Evolutionary conservation across 2,113 vertebrate genomes (phyloP).

Genomic region (Aegypius monachus): DNA sequence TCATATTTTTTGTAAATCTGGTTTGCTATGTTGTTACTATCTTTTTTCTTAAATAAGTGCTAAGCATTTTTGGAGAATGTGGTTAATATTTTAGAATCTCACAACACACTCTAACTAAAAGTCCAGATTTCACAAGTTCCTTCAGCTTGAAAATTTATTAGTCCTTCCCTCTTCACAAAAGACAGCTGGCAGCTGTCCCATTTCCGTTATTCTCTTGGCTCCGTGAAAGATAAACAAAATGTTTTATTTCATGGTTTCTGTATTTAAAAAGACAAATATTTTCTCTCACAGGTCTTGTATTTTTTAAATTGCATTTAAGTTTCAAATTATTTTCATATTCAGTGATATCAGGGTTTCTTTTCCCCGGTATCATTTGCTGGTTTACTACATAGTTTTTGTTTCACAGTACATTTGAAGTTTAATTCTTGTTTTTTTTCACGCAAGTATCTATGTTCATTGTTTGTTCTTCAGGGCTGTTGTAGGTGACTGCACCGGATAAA

Average conservation of each 20-base stretch:
- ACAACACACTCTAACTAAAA: background rate
- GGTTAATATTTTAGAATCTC: background rate
- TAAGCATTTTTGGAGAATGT: background rate
- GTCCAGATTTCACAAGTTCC: background rate
- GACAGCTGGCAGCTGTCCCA: background rate
- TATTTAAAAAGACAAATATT: background rate
- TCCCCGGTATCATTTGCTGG: background rate
- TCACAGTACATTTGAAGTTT: background rate
- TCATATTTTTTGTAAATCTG: background rate
- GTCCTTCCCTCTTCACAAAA: background rate
- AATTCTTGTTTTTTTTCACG: background rate
- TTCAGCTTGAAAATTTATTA: background rate
- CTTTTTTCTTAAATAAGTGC: background rate
- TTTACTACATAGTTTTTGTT: background rate
- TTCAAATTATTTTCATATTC: background rate
- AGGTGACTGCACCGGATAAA: background rate
- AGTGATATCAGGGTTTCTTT: background rate
- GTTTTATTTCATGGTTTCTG: background rate
- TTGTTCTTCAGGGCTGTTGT: background rate
- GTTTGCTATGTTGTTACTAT: background rate
- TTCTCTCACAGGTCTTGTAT: background rate
- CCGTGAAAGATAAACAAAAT: background rate
- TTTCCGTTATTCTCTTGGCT: background rate
- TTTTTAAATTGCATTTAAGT: background rate
- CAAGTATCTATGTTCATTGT: background rate